phyloP scores from a whole-genome alignment of 2,113 vertebrate species.

The Noctilio leporinus region DNA sequence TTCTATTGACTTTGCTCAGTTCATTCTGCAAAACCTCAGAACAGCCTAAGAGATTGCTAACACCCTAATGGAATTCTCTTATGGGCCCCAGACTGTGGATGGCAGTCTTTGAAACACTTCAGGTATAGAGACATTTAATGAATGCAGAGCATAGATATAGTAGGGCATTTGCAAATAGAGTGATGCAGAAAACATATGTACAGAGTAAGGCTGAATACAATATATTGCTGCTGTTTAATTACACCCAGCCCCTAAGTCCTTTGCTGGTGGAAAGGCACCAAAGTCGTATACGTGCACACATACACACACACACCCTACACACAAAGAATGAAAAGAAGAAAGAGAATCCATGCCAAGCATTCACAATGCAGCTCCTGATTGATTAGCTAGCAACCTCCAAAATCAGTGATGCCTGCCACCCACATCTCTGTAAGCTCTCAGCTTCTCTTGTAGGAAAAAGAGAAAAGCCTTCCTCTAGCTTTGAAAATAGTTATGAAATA shows the following conservation, averaged over 20 bases:
- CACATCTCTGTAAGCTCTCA: background rate
- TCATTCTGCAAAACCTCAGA: conserved; percentile 35
- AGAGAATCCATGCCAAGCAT: conserved; percentile 1
- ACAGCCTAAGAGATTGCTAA: conserved; percentile 38
- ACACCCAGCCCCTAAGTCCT: background rate
- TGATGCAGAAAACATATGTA: background rate
- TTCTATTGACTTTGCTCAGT: conserved; percentile 66
- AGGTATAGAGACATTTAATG: background rate
- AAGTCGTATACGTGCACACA: background rate
- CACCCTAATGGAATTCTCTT: conserved; percentile 18
- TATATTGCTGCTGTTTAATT: background rate
- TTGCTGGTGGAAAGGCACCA: background rate
- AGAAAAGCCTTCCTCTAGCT: background rate
- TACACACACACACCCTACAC: background rate
- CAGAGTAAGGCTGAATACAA: background rate
- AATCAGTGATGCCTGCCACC: conserved; percentile 22
- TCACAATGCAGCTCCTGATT: conserved; percentile 17
- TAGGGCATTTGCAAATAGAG: conserved; percentile 45
- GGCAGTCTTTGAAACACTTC: background rate
- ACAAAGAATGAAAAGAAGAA: conserved; percentile 18
- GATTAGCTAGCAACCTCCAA: conserved; percentile 28
- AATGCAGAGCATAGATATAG: background rate
- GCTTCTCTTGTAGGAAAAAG: conserved; percentile 1
- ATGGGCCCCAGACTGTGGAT: background rate
- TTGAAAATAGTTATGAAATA: conserved; percentile 31